A percentile compares a stretch with the other conserved stretches of the same genome.
Conservation (phyloP, 53 echinoderm and acorn worm species). For the Temnopleurus reevesii region DNA sequence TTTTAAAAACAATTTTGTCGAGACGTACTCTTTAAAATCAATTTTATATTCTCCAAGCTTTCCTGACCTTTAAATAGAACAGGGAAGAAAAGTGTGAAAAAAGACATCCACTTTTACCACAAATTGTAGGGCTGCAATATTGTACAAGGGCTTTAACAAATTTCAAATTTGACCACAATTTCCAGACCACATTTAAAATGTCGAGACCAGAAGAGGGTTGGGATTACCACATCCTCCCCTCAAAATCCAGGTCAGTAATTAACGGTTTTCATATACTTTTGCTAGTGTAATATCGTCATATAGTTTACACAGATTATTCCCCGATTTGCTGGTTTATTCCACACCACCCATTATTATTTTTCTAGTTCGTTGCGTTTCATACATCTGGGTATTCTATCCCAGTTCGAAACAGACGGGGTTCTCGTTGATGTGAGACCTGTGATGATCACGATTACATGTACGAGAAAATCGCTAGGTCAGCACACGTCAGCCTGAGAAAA, state of each 20-base stretch:
- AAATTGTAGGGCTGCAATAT: too few species aligned
- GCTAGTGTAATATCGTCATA: background rate
- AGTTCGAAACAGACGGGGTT: background rate
- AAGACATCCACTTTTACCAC: too few species aligned
- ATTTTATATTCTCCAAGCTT: too few species aligned
- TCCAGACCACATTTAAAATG: too few species aligned
- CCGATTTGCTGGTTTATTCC: background rate
- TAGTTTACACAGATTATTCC: background rate
- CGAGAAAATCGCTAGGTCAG: constrained; percentile 49
- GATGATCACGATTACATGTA: constrained; percentile 23
- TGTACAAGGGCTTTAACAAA: too few species aligned
- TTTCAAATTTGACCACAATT: too few species aligned
- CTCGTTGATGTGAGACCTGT: constrained; percentile 4
- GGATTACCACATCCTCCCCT: background rate
- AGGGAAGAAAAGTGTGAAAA: too few species aligned
- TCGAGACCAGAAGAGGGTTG: too few species aligned
- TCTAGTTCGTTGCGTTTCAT: background rate
- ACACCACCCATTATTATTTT: background rate
- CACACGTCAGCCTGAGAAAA: constrained; percentile 35
- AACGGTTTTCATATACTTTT: too few species aligned
- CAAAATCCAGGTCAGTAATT: background rate
- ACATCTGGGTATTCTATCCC: constrained; percentile 19
- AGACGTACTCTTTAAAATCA: too few species aligned
- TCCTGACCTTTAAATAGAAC: too few species aligned
- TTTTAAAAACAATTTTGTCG: too few species aligned